Percentiles rank a stretch among this genome's conserved stretches.
Conservation (phyloP, 2,888 invertebrate species). For the Himalopsyche anomala region DNA sequence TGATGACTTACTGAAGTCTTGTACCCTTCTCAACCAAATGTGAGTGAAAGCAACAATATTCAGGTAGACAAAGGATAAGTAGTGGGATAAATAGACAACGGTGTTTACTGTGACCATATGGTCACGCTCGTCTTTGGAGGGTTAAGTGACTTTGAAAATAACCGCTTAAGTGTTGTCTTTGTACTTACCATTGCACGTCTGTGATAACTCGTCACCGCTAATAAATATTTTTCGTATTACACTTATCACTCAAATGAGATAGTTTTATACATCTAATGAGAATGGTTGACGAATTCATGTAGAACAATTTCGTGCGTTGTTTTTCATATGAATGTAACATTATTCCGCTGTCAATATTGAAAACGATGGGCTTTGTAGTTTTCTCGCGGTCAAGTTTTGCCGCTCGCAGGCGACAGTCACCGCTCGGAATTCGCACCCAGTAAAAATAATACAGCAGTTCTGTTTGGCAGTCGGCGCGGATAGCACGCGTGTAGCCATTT, state of each 20-base stretch:
- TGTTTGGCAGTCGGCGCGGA: not conserved
- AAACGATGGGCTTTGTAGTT: not conserved
- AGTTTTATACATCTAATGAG: not conserved
- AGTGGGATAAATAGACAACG: no score
- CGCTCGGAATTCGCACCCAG: not conserved
- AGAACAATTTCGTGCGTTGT: not conserved
- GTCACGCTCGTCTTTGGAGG: no score
- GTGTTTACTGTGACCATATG: no score
- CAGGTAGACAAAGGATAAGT: no score
- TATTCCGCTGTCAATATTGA: slow-evolving; percentile 5
- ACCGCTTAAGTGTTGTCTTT: no score
- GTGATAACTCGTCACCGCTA: no score
- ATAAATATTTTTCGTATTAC: no score
- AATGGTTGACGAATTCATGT: not conserved
- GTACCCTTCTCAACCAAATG: no score
- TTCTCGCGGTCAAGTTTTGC: slow-evolving; percentile 8
- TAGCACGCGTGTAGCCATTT: not conserved
- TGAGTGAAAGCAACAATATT: no score
- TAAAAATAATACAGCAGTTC: not conserved
- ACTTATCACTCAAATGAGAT: not conserved
- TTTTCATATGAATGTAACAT: not conserved
- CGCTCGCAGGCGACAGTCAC: not conserved
- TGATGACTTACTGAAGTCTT: no score
- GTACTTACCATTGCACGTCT: no score
- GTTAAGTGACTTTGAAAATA: no score